Evolutionary conservation across 2,888 invertebrate genomes (phyloP).

Genomic region (Diloba caeruleocephala): DNA sequence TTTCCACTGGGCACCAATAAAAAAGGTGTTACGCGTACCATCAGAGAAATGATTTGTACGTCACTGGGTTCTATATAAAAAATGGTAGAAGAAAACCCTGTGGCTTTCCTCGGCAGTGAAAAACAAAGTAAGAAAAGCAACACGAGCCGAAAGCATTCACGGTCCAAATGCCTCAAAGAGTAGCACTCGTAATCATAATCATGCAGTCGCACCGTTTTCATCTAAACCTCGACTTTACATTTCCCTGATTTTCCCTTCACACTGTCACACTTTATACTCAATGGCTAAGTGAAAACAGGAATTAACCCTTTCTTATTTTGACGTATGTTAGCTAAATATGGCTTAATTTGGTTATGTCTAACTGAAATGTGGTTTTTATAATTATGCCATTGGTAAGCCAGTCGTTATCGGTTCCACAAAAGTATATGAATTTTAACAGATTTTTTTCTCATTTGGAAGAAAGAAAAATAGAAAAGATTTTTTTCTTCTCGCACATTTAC

Average conservation of each 20-base stretch:
- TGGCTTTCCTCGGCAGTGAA: too few species aligned
- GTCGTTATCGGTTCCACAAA: too few species aligned
- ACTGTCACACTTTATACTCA: slow-evolving; percentile 32
- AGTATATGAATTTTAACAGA: too few species aligned
- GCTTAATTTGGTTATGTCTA: slow-evolving; percentile 8
- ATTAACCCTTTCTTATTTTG: slow-evolving; percentile 17
- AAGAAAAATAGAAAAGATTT: too few species aligned
- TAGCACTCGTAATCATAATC: slow-evolving; percentile 44
- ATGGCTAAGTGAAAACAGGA: slow-evolving; percentile 13
- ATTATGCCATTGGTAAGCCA: too few species aligned
- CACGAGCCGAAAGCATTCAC: slow-evolving; percentile 40
- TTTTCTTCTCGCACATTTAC: too few species aligned
- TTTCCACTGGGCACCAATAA: too few species aligned
- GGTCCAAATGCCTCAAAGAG: slow-evolving; percentile 54
- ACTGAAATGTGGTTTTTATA: neutral
- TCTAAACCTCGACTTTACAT: slow-evolving; percentile 26
- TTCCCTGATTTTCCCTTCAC: slow-evolving; percentile 26
- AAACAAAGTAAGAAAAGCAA: slow-evolving; percentile 17
- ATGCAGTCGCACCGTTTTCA: slow-evolving; percentile 31
- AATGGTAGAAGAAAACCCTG: too few species aligned
- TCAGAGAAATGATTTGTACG: too few species aligned
- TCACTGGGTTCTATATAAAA: too few species aligned
- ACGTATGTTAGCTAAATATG: slow-evolving; percentile 5
- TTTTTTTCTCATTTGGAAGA: too few species aligned
- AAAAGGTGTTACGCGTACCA: too few species aligned